Conservation (phyloP, 2,113 vertebrate species). For the Lepidothrix coronata region DNA sequence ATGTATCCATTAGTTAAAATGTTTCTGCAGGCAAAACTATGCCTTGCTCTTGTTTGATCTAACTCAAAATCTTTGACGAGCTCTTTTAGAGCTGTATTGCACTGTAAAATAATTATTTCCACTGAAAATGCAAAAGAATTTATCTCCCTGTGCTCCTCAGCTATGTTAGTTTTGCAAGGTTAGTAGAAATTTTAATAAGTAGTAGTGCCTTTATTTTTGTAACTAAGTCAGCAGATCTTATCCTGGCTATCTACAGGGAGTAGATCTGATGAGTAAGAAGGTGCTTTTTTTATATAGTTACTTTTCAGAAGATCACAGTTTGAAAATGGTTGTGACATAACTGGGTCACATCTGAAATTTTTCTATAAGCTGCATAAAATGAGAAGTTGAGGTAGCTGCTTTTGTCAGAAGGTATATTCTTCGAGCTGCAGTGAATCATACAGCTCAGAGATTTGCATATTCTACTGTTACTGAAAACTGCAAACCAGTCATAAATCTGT, state of each 20-base stretch:
- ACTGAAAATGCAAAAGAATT: background rate
- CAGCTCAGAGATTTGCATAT: background rate
- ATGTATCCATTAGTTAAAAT: background rate
- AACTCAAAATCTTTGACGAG: background rate
- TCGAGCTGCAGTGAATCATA: conserved; percentile 8
- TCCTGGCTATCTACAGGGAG: conserved; percentile 35
- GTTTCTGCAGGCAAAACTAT: background rate
- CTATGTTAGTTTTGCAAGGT: conserved; percentile 46
- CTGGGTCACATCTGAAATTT: conserved; percentile 53
- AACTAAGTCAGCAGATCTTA: conserved; percentile 61
- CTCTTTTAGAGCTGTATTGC: background rate
- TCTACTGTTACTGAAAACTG: background rate
- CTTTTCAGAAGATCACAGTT: conserved; percentile 28
- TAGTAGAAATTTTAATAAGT: conserved; percentile 52
- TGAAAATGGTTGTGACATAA: conserved; percentile 63
- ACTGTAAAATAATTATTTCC: background rate
- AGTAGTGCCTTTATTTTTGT: conserved; percentile 43
- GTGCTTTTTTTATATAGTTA: conserved; percentile 45
- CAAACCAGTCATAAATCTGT: background rate
- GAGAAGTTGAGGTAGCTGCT: conserved; percentile 41
- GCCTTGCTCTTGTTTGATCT: background rate
- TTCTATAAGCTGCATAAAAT: conserved; percentile 57
- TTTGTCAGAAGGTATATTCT: conserved; percentile 48
- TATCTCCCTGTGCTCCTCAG: background rate
- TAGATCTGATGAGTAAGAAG: conserved; percentile 60